A percentile compares a stretch with the other conserved stretches of the same genome.
Conservation (phyloP, 2,797 vertebrate species). For the Dendrocincla tyrannina region DNA sequence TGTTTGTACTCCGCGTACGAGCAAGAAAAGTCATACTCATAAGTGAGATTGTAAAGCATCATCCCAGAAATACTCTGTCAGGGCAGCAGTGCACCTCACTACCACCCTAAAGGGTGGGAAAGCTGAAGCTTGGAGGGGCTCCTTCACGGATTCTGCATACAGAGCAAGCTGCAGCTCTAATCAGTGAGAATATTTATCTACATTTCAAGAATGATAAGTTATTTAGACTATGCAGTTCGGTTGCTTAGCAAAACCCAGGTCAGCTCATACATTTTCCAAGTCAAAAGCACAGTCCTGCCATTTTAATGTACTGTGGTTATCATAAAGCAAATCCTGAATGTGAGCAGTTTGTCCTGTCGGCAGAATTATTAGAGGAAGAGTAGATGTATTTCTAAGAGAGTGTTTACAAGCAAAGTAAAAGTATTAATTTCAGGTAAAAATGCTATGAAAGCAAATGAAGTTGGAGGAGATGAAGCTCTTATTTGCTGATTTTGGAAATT, state of each 20-base stretch:
- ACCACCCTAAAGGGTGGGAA: not conserved
- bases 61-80: not conserved
- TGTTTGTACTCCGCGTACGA: not conserved
- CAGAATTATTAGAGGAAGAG: not conserved
- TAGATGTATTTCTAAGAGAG: not conserved
- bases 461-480: not conserved
- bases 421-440: not conserved
- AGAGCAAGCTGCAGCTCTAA: not conserved
- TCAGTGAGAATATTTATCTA: not conserved
- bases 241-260: not conserved
- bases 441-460: not conserved
- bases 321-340: not conserved
- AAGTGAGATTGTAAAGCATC: not conserved
- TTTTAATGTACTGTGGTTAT: not conserved
- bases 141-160: not conserved
- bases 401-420: not conserved
- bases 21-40: not conserved
- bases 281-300: not conserved
- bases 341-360: not conserved
- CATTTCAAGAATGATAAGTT: not conserved
- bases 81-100: not conserved
- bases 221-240: not conserved
- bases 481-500: not conserved
- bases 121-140: not conserved
- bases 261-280: slow-evolving; percentile 40